Conservation (phyloP, 2,113 vertebrate species). For the Epinephelus fuscoguttatus region DNA sequence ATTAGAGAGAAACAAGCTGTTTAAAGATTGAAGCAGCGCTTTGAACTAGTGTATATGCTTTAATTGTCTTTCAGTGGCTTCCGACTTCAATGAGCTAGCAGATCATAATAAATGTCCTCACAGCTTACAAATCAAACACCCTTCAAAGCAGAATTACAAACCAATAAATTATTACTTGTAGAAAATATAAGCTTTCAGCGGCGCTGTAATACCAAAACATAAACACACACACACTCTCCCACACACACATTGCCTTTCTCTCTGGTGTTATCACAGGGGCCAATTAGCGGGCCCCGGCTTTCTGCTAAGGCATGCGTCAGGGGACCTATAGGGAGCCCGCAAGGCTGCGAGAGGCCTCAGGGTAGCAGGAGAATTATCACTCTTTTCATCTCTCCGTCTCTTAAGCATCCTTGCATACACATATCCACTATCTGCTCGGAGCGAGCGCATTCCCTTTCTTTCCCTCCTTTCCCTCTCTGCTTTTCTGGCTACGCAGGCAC, state of each 20-base stretch:
- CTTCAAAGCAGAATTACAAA: constrained; percentile 76
- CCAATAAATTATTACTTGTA: constrained; percentile 71
- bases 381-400: constrained; percentile 80
- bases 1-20: constrained; percentile 81
- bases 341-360: constrained; percentile 74
- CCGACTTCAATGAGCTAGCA: constrained; percentile 64
- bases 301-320: constrained; percentile 75
- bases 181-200: constrained; percentile 55
- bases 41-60: constrained; percentile 72
- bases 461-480: constrained; percentile 31
- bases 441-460: constrained; percentile 28
- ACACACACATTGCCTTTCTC: constrained; percentile 49
- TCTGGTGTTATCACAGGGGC: constrained; percentile 79
- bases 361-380: constrained; percentile 80
- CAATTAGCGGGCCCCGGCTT: constrained; percentile 79
- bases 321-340: constrained; percentile 76
- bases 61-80: constrained; percentile 73
- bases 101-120: constrained; percentile 70
- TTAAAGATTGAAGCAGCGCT: constrained; percentile 75
- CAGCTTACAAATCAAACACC: constrained; percentile 71
- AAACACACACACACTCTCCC: constrained; percentile 35
- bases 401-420: constrained; percentile 69
- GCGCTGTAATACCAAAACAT: constrained; percentile 45
- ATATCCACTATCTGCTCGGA: constrained; percentile 59
- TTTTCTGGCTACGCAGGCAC: not conserved